Conservation (phyloP, 2,113 vertebrate genomes). For the Datnioides undecimradiatus region DNA sequence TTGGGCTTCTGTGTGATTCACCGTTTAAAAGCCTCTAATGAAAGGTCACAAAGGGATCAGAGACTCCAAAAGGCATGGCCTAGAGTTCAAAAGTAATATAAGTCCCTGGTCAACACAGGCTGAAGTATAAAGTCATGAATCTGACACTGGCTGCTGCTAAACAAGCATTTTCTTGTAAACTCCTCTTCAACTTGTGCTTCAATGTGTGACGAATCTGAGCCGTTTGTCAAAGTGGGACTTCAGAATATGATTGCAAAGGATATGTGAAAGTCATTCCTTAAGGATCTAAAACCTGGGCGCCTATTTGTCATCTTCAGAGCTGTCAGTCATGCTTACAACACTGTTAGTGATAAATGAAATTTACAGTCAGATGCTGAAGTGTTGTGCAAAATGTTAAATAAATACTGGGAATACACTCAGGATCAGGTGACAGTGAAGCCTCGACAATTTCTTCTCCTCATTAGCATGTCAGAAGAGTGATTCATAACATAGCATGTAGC, state of each 20-base stretch:
- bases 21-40: conserved; percentile 48
- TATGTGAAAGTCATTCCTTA: conserved; percentile 37
- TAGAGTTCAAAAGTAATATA: conserved; percentile 45
- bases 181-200: neutral
- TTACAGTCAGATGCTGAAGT: conserved; percentile 35
- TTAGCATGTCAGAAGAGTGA: conserved; percentile 40
- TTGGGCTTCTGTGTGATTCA: conserved; percentile 60
- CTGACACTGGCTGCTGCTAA: neutral
- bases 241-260: conserved; percentile 27
- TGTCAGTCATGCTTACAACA: conserved; percentile 39
- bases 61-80: conserved; percentile 22
- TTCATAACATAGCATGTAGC: conserved; percentile 25
- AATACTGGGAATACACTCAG: neutral
- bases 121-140: conserved; percentile 21
- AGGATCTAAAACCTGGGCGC: conserved; percentile 20
- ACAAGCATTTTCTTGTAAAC: conserved; percentile 20
- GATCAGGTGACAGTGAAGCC: conserved; percentile 5
- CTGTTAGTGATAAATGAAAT: conserved; percentile 29
- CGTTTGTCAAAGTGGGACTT: conserved; percentile 11
- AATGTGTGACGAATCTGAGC: neutral
- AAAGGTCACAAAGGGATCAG: conserved; percentile 51
- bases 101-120: conserved; percentile 28
- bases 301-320: conserved; percentile 50
- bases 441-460: conserved; percentile 4
- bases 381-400: neutral